Conservation (phyloP, 1,140 invertebrate genomes). For the Cotesia typhae region DNA sequence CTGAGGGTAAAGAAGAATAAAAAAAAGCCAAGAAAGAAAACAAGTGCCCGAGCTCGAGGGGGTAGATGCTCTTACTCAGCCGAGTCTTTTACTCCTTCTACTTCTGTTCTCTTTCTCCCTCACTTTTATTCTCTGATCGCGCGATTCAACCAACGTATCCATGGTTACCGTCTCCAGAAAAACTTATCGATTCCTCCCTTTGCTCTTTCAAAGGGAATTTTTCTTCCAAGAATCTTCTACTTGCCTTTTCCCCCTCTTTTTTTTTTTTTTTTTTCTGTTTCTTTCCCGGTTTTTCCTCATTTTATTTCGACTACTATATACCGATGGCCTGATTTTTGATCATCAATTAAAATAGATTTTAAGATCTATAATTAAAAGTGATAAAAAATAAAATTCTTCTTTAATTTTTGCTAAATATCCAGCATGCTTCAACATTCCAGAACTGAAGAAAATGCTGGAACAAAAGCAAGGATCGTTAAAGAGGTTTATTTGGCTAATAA, state of each 20-base stretch:
- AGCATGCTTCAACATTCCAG: too few relatives aligned
- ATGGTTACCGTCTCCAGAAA: constrained; percentile 63
- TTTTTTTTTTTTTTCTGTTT: constrained; percentile 41
- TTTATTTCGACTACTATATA: constrained; percentile 29
- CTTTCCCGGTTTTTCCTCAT: constrained; percentile 34
- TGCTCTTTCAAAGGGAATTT: constrained; percentile 57
- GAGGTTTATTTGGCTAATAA: constrained; percentile 68
- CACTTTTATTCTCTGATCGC: constrained; percentile 38
- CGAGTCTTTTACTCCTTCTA: constrained; percentile 38
- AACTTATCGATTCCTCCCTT: constrained; percentile 67
- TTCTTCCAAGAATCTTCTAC: constrained; percentile 55
- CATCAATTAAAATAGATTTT: not conserved
- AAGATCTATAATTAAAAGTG: too few relatives aligned
- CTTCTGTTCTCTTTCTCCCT: constrained; percentile 57
- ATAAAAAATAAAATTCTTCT: too few relatives aligned
- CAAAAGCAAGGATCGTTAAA: constrained; percentile 57
- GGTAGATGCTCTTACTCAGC: constrained; percentile 52
- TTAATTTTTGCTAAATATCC: too few relatives aligned
- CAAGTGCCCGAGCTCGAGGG: not conserved
- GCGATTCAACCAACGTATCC: constrained; percentile 53
- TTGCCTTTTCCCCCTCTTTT: constrained; percentile 27
- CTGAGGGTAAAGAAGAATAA: not conserved
- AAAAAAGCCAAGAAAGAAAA: constrained; percentile 21
- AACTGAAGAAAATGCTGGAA: constrained; percentile 35
- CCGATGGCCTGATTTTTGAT: constrained; percentile 12